These are phyloP conservation scores for Sarcophaga variegata DNA, from an alignment of 2,888 invertebrate genomes.

Conservation along the genomic window DNA sequence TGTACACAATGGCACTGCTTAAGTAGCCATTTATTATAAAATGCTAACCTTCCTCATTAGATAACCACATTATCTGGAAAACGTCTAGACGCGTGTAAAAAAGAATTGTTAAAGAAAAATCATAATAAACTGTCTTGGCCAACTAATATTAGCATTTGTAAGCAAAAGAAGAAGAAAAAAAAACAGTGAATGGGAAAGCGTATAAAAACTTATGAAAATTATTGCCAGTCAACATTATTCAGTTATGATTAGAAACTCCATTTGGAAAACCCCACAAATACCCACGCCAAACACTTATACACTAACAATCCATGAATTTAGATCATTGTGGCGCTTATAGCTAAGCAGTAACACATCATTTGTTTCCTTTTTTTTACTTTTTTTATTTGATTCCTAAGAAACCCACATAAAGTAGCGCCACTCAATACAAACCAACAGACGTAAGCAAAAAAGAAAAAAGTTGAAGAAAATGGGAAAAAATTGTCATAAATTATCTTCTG, in stretches of 20 bases:
- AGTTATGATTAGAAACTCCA: conserved; percentile 64
- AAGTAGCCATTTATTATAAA: neutral
- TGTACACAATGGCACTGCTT: too few species aligned
- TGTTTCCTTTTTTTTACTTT: neutral
- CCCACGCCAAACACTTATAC: conserved; percentile 19
- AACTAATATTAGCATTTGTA: conserved; percentile 49
- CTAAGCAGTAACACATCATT: conserved; percentile 49
- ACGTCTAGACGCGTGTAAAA: conserved; percentile 59
- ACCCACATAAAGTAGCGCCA: conserved; percentile 69
- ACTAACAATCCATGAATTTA: conserved; percentile 39
- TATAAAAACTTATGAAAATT: conserved; percentile 1
- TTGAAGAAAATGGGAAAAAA: neutral
- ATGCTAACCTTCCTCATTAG: conserved; percentile 10
- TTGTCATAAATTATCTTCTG: neutral
- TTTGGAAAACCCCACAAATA: conserved; percentile 57
- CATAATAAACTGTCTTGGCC: conserved; percentile 30
- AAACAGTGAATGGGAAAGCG: neutral
- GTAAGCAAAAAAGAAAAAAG: neutral
- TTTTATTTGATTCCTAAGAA: conserved; percentile 47
- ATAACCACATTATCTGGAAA: conserved; percentile 46
- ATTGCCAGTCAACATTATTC: conserved; percentile 40
- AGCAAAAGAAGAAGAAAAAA: neutral
- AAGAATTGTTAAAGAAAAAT: conserved; percentile 1
- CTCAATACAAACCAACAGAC: conserved; percentile 5
- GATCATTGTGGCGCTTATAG: conserved; percentile 66